These are phyloP conservation scores for Eclectus roratus DNA, from an alignment of 2,113 vertebrate species.

Conservation along the genomic window DNA sequence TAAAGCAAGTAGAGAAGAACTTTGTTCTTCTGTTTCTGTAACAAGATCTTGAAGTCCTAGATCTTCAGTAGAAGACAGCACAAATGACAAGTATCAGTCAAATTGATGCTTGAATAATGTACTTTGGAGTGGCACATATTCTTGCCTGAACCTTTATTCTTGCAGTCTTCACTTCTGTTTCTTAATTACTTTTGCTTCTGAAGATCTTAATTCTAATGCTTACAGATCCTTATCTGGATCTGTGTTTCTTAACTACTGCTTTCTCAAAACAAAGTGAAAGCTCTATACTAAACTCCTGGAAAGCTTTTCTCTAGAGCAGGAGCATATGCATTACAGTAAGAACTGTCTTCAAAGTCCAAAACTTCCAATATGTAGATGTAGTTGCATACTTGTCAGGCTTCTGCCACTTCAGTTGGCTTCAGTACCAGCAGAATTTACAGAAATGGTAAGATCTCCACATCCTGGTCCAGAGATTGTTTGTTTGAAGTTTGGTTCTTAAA, in stretches of 20 bases:
- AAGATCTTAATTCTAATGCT: not conserved
- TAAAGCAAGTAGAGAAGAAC: not conserved
- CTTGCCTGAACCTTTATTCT: not conserved
- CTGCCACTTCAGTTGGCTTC: not conserved
- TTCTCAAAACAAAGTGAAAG: not conserved
- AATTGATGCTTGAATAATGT: not conserved
- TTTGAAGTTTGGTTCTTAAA: not conserved
- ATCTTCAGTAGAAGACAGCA: not conserved
- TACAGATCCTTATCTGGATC: not conserved
- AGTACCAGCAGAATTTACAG: not conserved
- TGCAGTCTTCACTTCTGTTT: not conserved
- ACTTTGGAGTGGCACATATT: accelerated
- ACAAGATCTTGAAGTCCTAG: not conserved
- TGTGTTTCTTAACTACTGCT: not conserved
- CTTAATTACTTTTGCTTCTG: not conserved
- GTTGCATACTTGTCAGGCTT: not conserved
- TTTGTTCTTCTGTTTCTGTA: not conserved
- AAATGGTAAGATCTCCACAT: not conserved
- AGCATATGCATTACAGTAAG: not conserved
- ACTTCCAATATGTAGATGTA: not conserved
- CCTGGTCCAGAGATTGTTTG: not conserved
- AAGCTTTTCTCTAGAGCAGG: not conserved
- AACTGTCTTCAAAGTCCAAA: not conserved
- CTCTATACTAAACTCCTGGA: not conserved
- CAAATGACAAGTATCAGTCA: not conserved